phyloP scores from a whole-genome alignment of 1,140 invertebrate species.

The Lasioglossum albipes region DNA sequence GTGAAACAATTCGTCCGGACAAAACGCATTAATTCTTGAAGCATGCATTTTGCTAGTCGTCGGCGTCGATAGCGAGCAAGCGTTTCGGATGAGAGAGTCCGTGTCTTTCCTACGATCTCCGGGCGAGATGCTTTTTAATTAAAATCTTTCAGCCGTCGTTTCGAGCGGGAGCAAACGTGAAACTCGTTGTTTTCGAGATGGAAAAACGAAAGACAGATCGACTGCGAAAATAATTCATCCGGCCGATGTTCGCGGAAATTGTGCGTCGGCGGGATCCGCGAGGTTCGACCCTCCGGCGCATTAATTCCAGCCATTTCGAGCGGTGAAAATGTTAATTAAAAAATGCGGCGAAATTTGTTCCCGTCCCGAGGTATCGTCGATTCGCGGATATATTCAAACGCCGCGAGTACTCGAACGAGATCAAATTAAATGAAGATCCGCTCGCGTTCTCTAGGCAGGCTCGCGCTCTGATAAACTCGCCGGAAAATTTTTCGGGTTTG shows the following conservation, averaged over 20 bases:
- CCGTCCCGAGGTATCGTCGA: neutral
- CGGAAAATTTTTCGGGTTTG: too few relatives aligned
- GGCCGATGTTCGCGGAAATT: conserved; percentile 30
- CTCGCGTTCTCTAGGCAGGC: too few relatives aligned
- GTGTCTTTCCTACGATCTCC: neutral
- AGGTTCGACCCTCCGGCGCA: conserved; percentile 23
- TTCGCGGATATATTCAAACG: neutral
- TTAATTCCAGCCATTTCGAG: conserved; percentile 47
- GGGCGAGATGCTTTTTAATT: conserved; percentile 1
- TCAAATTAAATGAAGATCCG: too few relatives aligned
- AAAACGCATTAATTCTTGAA: too few relatives aligned
- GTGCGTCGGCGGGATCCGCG: conserved; percentile 13
- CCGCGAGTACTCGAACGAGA: neutral
- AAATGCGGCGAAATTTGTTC: conserved; percentile 8
- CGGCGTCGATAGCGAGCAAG: too few relatives aligned
- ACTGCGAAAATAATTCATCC: conserved; percentile 43
- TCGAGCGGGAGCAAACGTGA: neutral
- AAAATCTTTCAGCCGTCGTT: neutral
- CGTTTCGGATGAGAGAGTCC: too few relatives aligned
- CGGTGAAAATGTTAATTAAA: conserved; percentile 38
- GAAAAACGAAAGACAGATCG: conserved; percentile 17
- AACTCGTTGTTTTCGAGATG: conserved; percentile 20
- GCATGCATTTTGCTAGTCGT: too few relatives aligned
- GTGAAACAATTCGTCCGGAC: too few relatives aligned
- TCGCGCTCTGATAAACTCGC: too few relatives aligned